phyloP scores from a whole-genome alignment of 1,140 invertebrate genomes.

The Dreissena rostriformis region DNA sequence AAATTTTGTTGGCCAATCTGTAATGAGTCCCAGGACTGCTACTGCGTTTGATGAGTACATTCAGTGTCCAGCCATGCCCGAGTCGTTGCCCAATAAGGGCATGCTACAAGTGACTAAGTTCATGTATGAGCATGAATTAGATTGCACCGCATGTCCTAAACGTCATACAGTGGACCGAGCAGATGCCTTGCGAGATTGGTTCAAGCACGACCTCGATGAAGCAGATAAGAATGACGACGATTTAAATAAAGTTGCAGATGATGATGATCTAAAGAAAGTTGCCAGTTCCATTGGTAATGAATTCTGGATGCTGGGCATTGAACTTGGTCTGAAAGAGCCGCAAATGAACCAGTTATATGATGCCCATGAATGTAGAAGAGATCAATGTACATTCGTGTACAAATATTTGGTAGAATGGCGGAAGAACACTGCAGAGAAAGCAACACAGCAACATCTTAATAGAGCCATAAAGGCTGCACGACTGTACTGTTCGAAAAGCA shows the following conservation, averaged over 20 bases:
- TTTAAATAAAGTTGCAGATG: not conserved
- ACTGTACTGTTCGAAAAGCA: no score
- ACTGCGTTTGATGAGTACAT: slow-evolving; percentile 38
- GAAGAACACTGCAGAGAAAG: no score
- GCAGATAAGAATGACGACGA: no score
- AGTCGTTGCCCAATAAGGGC: not conserved
- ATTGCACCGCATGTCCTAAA: not conserved
- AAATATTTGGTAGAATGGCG: no score
- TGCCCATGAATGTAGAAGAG: no score
- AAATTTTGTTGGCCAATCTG: slow-evolving; percentile 3
- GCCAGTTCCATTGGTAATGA: not conserved
- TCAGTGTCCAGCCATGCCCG: not conserved
- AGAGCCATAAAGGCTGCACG: no score
- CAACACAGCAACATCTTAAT: no score
- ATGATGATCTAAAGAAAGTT: not conserved
- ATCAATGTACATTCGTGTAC: no score
- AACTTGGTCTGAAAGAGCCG: not conserved
- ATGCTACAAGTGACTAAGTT: slow-evolving; percentile 33
- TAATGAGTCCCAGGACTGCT: not conserved
- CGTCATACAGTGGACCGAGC: slow-evolving; percentile 1
- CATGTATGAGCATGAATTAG: slow-evolving; percentile 1
- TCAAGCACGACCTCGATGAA: not conserved
- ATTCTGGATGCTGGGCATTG: not conserved
- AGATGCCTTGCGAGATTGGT: slow-evolving; percentile 13
- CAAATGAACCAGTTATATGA: not conserved